Evolutionary conservation across 2,888 invertebrate genomes (phyloP).

Genomic region (Pterobdella sp.): DNA sequence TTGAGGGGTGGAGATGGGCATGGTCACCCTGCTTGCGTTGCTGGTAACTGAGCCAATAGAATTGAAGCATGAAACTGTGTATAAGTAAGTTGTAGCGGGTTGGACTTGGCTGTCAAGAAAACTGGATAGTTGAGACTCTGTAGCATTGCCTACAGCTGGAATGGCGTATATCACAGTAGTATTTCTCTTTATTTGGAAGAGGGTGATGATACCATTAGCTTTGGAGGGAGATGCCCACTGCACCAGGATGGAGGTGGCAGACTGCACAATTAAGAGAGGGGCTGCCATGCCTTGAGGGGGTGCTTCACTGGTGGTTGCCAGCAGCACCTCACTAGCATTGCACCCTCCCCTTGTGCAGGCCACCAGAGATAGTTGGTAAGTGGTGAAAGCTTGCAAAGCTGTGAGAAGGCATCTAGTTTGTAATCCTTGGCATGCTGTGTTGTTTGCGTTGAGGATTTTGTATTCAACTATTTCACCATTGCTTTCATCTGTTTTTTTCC

Average conservation of each 20-base stretch:
- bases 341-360: conserved; percentile 1
- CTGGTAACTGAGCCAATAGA: neutral
- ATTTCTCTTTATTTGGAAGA: neutral
- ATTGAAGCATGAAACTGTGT: neutral
- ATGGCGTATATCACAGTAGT: neutral
- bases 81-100: neutral
- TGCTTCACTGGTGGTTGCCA: neutral
- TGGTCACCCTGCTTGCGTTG: neutral
- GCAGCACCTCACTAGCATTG: neutral
- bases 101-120: neutral
- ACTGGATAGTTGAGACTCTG: neutral
- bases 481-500: neutral
- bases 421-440: neutral
- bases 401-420: neutral
- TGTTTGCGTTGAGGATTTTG: neutral
- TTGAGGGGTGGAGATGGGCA: conserved; percentile 3
- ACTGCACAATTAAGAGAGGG: neutral
- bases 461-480: neutral
- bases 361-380: neutral
- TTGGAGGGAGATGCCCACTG: neutral
- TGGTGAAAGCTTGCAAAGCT: neutral
- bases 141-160: neutral
- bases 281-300: neutral
- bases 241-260: neutral
- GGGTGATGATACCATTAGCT: neutral